These are phyloP conservation scores for Neocloeon triangulifer DNA, from an alignment of 1,140 invertebrate species.

Conservation along the genomic window DNA sequence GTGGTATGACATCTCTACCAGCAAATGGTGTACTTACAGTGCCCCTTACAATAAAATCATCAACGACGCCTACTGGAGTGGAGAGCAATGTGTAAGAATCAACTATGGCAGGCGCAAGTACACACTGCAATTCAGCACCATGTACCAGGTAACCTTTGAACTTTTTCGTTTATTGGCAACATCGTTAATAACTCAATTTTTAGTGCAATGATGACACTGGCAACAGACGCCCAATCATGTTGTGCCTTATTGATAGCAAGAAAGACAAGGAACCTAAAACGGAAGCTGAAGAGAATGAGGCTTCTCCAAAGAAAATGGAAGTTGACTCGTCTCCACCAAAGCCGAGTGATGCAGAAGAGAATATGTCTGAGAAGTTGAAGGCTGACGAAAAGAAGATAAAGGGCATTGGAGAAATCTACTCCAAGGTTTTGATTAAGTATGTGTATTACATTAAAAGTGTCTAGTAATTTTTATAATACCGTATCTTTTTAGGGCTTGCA, in stretches of 20 bases:
- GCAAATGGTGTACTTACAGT: conserved; percentile 61
- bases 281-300: conserved; percentile 8
- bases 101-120: conserved; percentile 53
- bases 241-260: conserved; percentile 26
- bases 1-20: conserved; percentile 64
- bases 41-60: conserved; percentile 54
- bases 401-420: too few species aligned
- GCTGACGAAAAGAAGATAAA: too few species aligned
- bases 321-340: too few species aligned
- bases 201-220: conserved; percentile 53
- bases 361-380: too few species aligned
- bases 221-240: conserved; percentile 59
- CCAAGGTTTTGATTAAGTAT: too few species aligned
- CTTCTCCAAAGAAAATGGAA: too few species aligned
- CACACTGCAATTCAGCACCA: conserved; percentile 55
- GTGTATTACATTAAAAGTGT: background rate
- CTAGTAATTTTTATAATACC: background rate
- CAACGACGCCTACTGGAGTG: conserved; percentile 59
- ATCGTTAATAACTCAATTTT: background rate
- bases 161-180: background rate
- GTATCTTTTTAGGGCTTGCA: conserved; percentile 28
- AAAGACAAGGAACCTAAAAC: conserved; percentile 13
- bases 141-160: conserved; percentile 42
- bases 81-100: conserved; percentile 47
- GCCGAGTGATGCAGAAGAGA: too few species aligned